phyloP scores from a whole-genome alignment of 2,797 vertebrate genomes.

The Numenius phaeopus region DNA sequence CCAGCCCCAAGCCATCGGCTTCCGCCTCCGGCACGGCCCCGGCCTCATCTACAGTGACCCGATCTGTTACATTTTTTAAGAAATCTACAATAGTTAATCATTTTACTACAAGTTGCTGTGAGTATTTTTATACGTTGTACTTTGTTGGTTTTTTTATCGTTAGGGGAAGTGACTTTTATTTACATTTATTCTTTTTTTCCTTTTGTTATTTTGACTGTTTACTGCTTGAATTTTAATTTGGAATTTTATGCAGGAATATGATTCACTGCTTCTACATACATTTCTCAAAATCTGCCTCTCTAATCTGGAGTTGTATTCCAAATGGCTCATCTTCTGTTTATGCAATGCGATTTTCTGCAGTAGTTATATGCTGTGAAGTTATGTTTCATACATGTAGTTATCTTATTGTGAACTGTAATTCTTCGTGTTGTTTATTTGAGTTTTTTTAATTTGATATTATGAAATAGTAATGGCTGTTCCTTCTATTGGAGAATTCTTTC shows the following conservation, averaged over 20 bases:
- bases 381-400: not conserved
- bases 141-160: not conserved
- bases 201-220: too few species aligned
- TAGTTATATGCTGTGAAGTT: not conserved
- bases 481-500: rapidly evolving
- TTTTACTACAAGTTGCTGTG: not conserved
- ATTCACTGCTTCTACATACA: too few species aligned
- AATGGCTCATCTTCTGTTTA: not conserved
- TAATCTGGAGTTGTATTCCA: too few species aligned
- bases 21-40: not conserved
- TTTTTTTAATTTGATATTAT: not conserved
- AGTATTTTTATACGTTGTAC: not conserved
- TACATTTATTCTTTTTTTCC: too few species aligned
- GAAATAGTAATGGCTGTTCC: not conserved
- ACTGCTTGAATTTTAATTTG: too few species aligned
- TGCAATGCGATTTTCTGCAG: not conserved
- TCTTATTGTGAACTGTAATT: not conserved
- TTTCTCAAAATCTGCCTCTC: too few species aligned
- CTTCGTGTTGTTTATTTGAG: not conserved
- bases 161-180: too few species aligned
- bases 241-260: too few species aligned
- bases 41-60: not conserved
- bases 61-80: rapidly evolving
- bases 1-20: rapidly evolving
- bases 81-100: not conserved